Base-by-base conservation (phyloP, 2,888 invertebrate genomes). In the Sceliomorpha sp. region DNA sequence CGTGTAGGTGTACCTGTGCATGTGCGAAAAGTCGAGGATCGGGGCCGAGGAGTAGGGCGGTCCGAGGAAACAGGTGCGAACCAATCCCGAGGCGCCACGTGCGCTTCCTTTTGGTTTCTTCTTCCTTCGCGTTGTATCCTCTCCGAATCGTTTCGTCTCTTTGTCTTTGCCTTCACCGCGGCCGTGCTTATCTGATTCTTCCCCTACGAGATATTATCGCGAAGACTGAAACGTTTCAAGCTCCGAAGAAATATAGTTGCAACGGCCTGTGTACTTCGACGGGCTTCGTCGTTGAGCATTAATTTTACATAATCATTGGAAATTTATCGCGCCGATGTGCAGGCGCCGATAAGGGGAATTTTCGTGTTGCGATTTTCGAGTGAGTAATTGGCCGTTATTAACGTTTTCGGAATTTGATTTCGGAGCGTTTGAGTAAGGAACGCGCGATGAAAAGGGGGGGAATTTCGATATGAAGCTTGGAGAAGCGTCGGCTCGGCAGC, bases 51-150 rank as follows among this genome's bases (percentile, higher is more conserved):
- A 78, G 72, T 77, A 74, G 81, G 86, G 86, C 84, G 86, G 85
- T 79, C 84, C 85, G 80, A 79, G 78, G 68, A 82, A 80, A 80
- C 84, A 85, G 86, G 84, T 84, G 81, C 81, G 78, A 81, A 79
- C 86, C 86, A 86, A 86, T 86, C 82, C 78, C 75, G 77, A 71
- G 72, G 74, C 79, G 80, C 80, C 81, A 80, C 76, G 81, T 81
- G 82, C 82, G 83, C 81, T 86, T 83, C 83, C 83, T 78, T 79
- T 72, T 50, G 34, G 70, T 63, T 62, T 67, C 45, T 64, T 66
- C 70, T 50, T 60, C 70, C 59, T 69, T 37, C 66, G 68, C 48
- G 37, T 68, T 62, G 63, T 62, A 55, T 53, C 68, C 51, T 44
- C 40, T 44, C 55, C 59, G 72, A n/a, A 68, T 60, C 62, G 20